These are phyloP conservation scores for Eulacestoma nigropectus DNA, from an alignment of 2,113 vertebrate genomes.

Conservation along the genomic window DNA sequence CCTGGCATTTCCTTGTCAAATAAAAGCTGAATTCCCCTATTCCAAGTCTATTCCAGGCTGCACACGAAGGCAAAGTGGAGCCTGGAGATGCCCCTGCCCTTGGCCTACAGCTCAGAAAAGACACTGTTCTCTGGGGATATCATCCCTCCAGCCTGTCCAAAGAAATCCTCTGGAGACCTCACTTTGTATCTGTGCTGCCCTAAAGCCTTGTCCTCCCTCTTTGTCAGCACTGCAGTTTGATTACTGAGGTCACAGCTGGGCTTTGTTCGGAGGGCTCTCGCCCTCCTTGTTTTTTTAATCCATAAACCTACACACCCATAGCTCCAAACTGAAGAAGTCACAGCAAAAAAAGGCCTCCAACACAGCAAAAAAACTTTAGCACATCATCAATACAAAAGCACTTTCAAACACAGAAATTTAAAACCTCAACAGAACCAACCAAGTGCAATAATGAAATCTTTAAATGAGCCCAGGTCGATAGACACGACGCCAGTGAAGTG, in stretches of 20 bases:
- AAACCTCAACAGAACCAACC: not conserved
- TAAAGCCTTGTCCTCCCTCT: not conserved
- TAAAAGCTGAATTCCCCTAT: not conserved
- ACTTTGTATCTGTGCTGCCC: not conserved
- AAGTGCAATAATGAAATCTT: not conserved
- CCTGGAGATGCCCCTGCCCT: not conserved
- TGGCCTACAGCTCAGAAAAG: not conserved
- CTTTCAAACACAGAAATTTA: not conserved
- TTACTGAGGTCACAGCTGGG: not conserved
- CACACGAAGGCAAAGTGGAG: rapidly evolving
- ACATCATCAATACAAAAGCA: not conserved
- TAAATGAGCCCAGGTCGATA: not conserved
- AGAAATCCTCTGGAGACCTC: not conserved
- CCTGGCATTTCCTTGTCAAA: not conserved
- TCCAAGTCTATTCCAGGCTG: not conserved
- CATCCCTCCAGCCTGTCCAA: not conserved
- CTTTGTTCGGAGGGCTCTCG: not conserved
- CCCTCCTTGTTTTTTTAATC: not conserved
- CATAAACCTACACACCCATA: not conserved
- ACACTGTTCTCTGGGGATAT: too few relatives aligned
- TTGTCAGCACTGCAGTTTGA: not conserved
- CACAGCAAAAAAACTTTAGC: not conserved
- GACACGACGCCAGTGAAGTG: not conserved
- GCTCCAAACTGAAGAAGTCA: not conserved
- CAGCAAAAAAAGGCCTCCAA: not conserved